Conservation (phyloP, 2,888 invertebrate genomes). For the Tyria jacobaeae region DNA sequence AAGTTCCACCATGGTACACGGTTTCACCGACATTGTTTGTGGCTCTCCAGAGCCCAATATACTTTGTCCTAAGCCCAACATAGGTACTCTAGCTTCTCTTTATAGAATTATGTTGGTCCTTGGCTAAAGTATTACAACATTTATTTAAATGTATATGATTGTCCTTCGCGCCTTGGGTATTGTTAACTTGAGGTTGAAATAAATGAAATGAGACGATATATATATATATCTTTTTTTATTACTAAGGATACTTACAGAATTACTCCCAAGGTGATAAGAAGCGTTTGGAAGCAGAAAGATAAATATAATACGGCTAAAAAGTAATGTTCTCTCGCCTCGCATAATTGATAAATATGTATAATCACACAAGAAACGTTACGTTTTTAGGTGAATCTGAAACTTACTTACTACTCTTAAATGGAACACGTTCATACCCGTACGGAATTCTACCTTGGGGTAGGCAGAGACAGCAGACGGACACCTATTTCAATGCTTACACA, state of each 20-base stretch:
- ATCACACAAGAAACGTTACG: neutral
- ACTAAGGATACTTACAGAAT: neutral
- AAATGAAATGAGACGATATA: neutral
- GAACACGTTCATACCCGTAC: too few species aligned
- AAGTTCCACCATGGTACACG: slow-evolving; percentile 25
- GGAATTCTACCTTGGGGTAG: too few species aligned
- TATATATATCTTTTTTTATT: neutral
- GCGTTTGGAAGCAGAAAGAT: neutral
- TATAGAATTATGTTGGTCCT: slow-evolving; percentile 4
- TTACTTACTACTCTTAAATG: too few species aligned
- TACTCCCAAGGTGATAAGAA: neutral
- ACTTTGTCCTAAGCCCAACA: neutral
- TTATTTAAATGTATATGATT: slow-evolving; percentile 3
- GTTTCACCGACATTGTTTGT: neutral
- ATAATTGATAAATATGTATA: neutral
- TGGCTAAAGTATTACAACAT: slow-evolving; percentile 9
- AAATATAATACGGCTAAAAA: neutral
- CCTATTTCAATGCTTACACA: too few species aligned
- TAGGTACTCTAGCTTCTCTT: slow-evolving; percentile 3
- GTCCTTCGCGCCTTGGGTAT: neutral
- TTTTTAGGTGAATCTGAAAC: too few species aligned
- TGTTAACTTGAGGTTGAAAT: slow-evolving; percentile 2
- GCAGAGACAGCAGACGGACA: too few species aligned
- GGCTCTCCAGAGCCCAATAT: slow-evolving; percentile 3
- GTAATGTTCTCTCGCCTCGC: neutral